A percentile compares a stretch with the other conserved stretches of the same genome.
Evolutionary conservation across 2,888 invertebrate species (phyloP).

Genomic region (Catocala fraxini): DNA sequence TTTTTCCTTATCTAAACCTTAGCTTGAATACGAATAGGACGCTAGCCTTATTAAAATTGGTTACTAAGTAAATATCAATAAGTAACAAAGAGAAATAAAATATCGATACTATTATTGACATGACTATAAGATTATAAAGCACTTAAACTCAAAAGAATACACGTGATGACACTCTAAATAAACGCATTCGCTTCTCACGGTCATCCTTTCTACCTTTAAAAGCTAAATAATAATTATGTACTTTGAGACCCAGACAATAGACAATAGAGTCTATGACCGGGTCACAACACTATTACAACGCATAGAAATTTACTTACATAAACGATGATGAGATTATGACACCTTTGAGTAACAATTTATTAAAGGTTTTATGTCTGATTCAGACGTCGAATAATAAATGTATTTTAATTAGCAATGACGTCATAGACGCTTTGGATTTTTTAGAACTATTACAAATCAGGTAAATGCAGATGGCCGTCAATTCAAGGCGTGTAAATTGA

Average conservation of each 20-base stretch:
- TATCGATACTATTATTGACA: not conserved
- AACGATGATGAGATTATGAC: constrained; percentile 19
- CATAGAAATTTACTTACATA: constrained; percentile 17
- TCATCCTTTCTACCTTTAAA: constrained; percentile 23
- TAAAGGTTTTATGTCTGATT: not conserved
- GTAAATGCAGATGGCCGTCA: too few relatives aligned
- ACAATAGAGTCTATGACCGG: constrained; percentile 24
- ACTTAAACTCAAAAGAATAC: too few relatives aligned
- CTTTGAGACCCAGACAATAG: constrained; percentile 22
- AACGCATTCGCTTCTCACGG: constrained; percentile 16
- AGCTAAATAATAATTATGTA: constrained; percentile 20
- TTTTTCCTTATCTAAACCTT: too few relatives aligned
- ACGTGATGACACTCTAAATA: not conserved
- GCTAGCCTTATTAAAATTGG: too few relatives aligned
- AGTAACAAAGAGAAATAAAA: not conserved
- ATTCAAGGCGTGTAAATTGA: too few relatives aligned
- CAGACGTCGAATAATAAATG: too few relatives aligned
- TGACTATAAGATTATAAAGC: not conserved
- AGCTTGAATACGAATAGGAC: too few relatives aligned
- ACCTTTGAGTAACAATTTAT: constrained; percentile 7
- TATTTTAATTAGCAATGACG: too few relatives aligned
- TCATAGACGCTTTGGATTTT: not conserved
- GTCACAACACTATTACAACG: constrained; percentile 23
- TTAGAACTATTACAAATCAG: too few relatives aligned
- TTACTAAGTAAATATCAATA: too few relatives aligned